Evolutionary conservation across 1,140 invertebrate species (phyloP), one percentile per base, ranked within the genome.

Genomic region (Mactra quadrangularis): DNA sequence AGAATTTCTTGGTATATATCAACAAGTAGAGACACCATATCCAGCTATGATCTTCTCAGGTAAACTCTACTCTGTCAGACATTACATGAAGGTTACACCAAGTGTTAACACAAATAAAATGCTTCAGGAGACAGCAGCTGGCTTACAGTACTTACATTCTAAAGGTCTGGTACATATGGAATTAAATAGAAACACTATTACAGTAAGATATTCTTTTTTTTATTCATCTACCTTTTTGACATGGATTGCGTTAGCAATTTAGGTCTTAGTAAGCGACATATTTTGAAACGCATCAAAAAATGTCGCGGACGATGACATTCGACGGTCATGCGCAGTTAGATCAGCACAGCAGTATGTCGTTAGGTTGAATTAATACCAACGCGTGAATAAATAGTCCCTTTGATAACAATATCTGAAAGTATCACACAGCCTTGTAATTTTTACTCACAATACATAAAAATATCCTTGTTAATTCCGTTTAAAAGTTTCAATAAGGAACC

Each of bases 31-130:
- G 6, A 45, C 66, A 9, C 64, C 64, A 3, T 57, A 29, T 15
- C 76, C 82, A 3, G 83, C 84, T 17, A 84, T 88, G 25, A 81
- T 89, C 7, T 89, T 86, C 72, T 60, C 62, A 22, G 87, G 86
- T 22, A 57, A 83, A 25, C 70, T 88, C 60, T 47, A 45, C 17
- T 87, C 87, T 1, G 82, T 84, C 11, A 62, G 68, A 0, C 31
- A 83, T 13, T 88, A 68, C 70, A 45, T 83, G 33, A 29, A 35
- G 15, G 76, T 72, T 33, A 38, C 55, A 25, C 50, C 70, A 17
- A 41, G 75, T 11, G 53, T 83, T 3, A 76, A 72, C 53, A 59
- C 77, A 9, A 62, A 60, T 1, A 55, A 70, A n/a, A 17, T 87
- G 0, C 38, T 88, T 27, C 52, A 74, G 38, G 83, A 82, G 3